Conservation (phyloP, 2,888 invertebrate species). For the Mesorhabditis spiculigera region DNA sequence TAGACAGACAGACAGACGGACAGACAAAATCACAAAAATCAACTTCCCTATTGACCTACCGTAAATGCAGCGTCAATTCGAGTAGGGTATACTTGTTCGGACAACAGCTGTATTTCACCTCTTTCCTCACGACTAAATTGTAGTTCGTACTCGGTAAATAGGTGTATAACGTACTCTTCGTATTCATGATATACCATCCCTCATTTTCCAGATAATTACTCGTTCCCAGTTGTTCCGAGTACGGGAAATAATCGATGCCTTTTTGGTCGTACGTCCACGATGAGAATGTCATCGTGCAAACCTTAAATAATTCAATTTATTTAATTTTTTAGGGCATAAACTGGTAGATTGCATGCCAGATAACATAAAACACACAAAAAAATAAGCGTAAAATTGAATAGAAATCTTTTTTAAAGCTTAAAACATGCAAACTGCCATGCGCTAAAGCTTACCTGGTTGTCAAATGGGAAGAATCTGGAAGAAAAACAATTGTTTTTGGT, state of each 20-base stretch:
- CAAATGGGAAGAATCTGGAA: slow-evolving; percentile 51
- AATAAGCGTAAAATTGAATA: neutral
- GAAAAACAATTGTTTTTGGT: neutral
- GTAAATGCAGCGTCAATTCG: slow-evolving; percentile 46
- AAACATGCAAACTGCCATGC: slow-evolving; percentile 8
- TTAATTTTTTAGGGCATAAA: neutral
- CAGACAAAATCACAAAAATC: too few species aligned
- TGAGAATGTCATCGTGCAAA: slow-evolving; percentile 55
- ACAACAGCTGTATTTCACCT: slow-evolving; percentile 56
- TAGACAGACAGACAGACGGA: too few species aligned
- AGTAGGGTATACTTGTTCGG: slow-evolving; percentile 57
- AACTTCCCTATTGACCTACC: slow-evolving; percentile 8
- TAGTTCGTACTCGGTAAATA: neutral
- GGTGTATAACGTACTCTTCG: slow-evolving; percentile 28
- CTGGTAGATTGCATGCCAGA: neutral
- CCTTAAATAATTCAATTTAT: slow-evolving; percentile 21
- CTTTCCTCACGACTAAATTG: slow-evolving; percentile 42
- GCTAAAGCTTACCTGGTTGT: slow-evolving; percentile 40
- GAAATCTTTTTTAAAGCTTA: neutral
- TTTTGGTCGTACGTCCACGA: slow-evolving; percentile 57
- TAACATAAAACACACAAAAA: neutral
- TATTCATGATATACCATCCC: slow-evolving; percentile 54
- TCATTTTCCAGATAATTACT: slow-evolving; percentile 55
- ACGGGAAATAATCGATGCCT: slow-evolving; percentile 56
- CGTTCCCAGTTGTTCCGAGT: slow-evolving; percentile 51